Evolutionary conservation across 2,113 vertebrate genomes (phyloP).

Genomic region (Ceratotherium simum): DNA sequence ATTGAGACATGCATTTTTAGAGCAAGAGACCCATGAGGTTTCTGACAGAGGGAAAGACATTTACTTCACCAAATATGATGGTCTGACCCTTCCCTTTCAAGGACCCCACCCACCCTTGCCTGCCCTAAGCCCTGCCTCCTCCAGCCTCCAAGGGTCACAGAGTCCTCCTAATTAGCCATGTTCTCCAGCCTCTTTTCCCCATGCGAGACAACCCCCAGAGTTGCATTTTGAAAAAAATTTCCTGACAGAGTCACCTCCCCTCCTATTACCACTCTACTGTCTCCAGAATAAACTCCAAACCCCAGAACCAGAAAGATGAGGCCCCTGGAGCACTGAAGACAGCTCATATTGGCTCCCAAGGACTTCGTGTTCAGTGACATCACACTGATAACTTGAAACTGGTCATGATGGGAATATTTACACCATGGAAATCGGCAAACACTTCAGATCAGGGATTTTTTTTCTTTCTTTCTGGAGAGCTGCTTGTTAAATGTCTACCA

Average conservation of each 20-base stretch:
- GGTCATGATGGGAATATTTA: not conserved
- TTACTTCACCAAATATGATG: not conserved
- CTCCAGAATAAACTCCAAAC: not conserved
- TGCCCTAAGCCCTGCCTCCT: not conserved
- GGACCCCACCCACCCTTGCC: not conserved
- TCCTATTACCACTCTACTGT: no score
- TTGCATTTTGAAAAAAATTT: not conserved
- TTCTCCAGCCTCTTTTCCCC: not conserved
- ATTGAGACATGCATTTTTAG: not conserved
- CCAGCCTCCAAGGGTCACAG: not conserved
- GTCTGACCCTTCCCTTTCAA: not conserved
- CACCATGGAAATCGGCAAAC: not conserved
- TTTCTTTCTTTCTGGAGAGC: not conserved
- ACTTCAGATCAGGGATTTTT: not conserved
- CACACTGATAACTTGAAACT: not conserved
- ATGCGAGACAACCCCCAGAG: not conserved
- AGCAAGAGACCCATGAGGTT: constrained; percentile 27
- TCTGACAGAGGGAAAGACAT: not conserved
- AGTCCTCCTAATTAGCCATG: not conserved
- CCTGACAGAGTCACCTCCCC: not conserved
- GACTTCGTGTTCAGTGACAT: not conserved
- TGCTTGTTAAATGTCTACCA: not conserved
- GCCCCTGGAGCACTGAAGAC: not conserved
- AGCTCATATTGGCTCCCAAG: fast-evolving
- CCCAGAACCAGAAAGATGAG: not conserved